phyloP scores from a whole-genome alignment of 2,113 vertebrate genomes.

The Embiotoca jacksoni region DNA sequence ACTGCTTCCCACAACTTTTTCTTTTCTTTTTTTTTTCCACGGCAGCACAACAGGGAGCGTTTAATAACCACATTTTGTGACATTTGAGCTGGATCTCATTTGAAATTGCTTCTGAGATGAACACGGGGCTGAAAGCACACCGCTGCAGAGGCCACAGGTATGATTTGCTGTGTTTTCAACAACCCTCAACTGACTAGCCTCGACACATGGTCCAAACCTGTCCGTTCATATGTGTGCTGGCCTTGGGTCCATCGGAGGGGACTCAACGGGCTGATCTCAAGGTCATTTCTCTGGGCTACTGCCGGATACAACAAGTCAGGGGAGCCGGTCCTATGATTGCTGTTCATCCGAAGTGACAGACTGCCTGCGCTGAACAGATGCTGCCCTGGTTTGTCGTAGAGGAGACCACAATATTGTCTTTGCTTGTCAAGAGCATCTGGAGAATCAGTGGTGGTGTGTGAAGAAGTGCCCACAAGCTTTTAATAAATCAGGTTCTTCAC shows the following conservation, averaged over 20 bases:
- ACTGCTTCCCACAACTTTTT: conserved; percentile 18
- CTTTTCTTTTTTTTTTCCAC: background rate
- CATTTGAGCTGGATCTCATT: conserved; percentile 25
- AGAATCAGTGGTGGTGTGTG: conserved; percentile 2
- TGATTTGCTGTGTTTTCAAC: background rate
- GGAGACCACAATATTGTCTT: background rate
- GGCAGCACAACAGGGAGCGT: conserved; percentile 7
- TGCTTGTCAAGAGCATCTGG: background rate
- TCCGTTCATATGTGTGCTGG: background rate
- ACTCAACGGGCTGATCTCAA: conserved; percentile 25
- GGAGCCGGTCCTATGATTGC: conserved; percentile 12
- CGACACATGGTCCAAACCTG: background rate
- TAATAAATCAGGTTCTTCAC: too few species aligned
- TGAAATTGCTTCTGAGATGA: conserved; percentile 7
- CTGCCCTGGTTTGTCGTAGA: conserved; percentile 15
- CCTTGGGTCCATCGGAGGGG: conserved; percentile 6
- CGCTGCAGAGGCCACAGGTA: background rate
- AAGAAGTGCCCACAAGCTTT: background rate
- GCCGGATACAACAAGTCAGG: background rate
- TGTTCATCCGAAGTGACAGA: conserved; percentile 25
- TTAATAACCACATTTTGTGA: conserved; percentile 42
- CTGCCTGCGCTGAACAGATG: conserved; percentile 29
- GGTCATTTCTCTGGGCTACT: conserved; percentile 4
- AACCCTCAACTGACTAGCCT: too few species aligned
- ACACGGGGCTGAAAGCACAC: conserved; percentile 6